Base-by-base conservation (phyloP, 2,888 invertebrate species). In the Drosophila anomelani region DNA sequence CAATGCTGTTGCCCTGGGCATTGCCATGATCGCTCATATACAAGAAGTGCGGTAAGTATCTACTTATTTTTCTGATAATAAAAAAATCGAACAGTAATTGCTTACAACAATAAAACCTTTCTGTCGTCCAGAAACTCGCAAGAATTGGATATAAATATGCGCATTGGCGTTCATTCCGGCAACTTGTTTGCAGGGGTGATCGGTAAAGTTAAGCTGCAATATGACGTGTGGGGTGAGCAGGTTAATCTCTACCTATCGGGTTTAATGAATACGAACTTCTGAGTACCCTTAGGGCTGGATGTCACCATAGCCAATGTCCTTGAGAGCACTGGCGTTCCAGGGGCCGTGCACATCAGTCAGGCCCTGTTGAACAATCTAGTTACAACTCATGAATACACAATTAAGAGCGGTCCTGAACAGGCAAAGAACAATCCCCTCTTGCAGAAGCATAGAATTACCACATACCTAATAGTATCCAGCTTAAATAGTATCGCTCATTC, bases 91-190 rank as follows among this genome's bases (percentile, higher is more conserved):
- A 4, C 4, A 26, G 26, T 4, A 26, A 4, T 26, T 26, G 26
- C 4, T 26, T 26, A 26, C 29, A 29, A 29, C 8, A 8, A 29
- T 29, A 29, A 29, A 8, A 29, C 29, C 29, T 29, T 29, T 29
- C 29, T 26, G 26, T 4, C 4, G 26, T 5, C 26, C 17, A 70
- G 89, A 56, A 95, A 95, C 78, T 95, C 95, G 36, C 95, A 96
- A 17, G 94, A 95, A 13, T 94, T 98, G 41, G 95, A 97, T 85
- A 97, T 99, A 55, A 97, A 98, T 90, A 99, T 99, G 99, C 94
- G 99, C 81, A 99, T 99, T 77, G 99, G 99, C 0, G 95, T 99
- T 0, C 98, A 99, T 91, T 96, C 97, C 4, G 99, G 99, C 0
- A 95, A 95, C 85, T 96, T 98, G 49, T 94, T 97, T 56, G 97